phyloP scores from a whole-genome alignment of 2,797 vertebrate species.

The Erithacus rubecula region DNA sequence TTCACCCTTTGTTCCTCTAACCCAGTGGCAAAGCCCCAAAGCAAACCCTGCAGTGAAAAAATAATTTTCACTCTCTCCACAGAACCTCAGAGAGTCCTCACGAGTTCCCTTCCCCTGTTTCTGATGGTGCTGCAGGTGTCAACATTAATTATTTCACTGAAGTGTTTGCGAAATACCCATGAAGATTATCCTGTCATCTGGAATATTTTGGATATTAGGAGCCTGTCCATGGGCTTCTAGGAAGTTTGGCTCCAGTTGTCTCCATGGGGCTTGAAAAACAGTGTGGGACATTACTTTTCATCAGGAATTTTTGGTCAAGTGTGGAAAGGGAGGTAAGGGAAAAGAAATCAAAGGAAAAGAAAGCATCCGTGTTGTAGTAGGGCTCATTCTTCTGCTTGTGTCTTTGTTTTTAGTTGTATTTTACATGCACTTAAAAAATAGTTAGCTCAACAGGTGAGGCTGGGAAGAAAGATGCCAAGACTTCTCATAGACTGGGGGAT shows the following conservation, averaged over 20 bases:
- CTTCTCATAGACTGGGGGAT: slow-evolving; percentile 47
- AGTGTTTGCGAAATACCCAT: background rate
- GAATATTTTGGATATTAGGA: background rate
- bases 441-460: slow-evolving; percentile 73
- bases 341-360: slow-evolving; percentile 39
- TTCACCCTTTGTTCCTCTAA: background rate
- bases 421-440: slow-evolving; percentile 89
- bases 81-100: background rate
- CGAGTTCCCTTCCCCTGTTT: background rate
- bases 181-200: background rate
- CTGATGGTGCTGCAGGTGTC: background rate
- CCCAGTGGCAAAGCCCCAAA: background rate
- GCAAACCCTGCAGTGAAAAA: background rate
- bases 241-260: background rate
- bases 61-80: background rate
- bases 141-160: background rate
- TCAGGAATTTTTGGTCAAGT: background rate
- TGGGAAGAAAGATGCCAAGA: slow-evolving; percentile 59
- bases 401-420: slow-evolving; percentile 77
- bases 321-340: background rate
- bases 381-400: slow-evolving; percentile 65
- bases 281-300: background rate
- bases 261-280: background rate
- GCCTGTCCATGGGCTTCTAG: background rate
- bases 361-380: background rate